Evolutionary conservation across 2,888 invertebrate genomes (phyloP), one percentile per base, ranked within the genome.

Genomic region (Vannuccia rotundouncinata): DNA sequence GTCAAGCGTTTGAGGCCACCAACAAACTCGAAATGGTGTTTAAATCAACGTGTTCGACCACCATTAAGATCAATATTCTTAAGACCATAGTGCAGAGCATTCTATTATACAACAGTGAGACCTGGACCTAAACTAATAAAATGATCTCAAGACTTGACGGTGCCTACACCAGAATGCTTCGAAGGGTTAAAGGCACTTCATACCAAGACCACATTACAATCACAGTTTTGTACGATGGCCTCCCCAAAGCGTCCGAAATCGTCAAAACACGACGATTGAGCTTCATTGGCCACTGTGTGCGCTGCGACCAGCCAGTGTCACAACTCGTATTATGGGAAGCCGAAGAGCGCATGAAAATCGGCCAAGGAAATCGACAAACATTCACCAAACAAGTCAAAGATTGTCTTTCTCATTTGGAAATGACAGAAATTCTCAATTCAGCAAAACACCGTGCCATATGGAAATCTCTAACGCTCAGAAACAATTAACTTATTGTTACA

Each of bases 101-200:
- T 66, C 66, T 66, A 66, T 66, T 66, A 66, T 66, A 66, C 66
- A 66, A 66, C 66, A 66, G 66, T 66, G 66, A 66, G 66, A 66
- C 66, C 66, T 66, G 66, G 66, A 66, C 66, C 66, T 66, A 22
- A 66, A 66, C 25, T 66, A 66, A 66, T 66, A 66, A 66, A 5
- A 66, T 66, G 66, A 66, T 27, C 66, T 66, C 66, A 66, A 66
- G 66, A 66, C 25, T 66, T 66, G 66, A 66, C 66, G 66, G 66
- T 66, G 66, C 66, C 66, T 66, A 66, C 66, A 66, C 66, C 66
- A 66, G 66, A 66, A 66, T 66, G 66, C 66, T 66, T 66, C 66
- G 66, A 66, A 66, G 66, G 66, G 66, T 66, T 66, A 66, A 66
- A 66, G 66, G 66, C 66, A 66, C 25, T 66, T 66, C 66, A 27